These are phyloP conservation scores for Saccopteryx leptura DNA, from an alignment of 2,113 vertebrate genomes.

Conservation along the genomic window DNA sequence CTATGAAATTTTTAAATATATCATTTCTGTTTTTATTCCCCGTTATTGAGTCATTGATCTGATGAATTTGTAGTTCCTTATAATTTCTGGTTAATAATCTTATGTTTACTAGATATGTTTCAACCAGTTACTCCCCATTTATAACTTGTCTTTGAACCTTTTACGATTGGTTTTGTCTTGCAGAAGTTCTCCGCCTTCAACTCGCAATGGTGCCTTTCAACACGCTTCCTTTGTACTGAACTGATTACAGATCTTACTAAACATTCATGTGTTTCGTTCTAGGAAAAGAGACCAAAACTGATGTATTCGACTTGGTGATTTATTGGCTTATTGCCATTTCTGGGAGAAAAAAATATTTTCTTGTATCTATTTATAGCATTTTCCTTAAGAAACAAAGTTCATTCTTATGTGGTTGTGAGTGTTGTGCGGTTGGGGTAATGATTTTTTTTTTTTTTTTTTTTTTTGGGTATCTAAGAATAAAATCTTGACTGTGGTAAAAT, in stretches of 20 bases:
- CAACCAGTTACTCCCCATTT: background rate
- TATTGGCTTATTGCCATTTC: constrained; percentile 9
- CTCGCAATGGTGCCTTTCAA: background rate
- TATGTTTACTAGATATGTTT: background rate
- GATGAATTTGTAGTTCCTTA: background rate
- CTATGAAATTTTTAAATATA: background rate
- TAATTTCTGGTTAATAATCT: background rate
- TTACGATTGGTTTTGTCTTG: constrained; percentile 10
- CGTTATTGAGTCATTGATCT: background rate
- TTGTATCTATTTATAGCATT: constrained; percentile 56
- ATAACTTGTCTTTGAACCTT: background rate
- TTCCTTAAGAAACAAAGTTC: constrained; percentile 54
- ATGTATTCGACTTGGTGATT: background rate
- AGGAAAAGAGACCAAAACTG: background rate
- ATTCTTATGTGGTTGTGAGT: constrained; percentile 63
- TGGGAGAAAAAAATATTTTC: constrained; percentile 9
- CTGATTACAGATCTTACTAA: background rate
- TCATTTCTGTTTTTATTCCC: background rate
- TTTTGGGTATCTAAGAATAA: constrained; percentile 64
- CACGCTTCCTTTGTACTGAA: background rate
- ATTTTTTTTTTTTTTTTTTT: constrained; percentile 58
- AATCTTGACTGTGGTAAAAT: constrained; percentile 70
- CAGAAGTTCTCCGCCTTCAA: background rate
- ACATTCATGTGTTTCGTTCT: constrained; percentile 1
- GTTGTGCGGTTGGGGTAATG: constrained; percentile 24